phyloP scores from a whole-genome alignment of 2,888 invertebrate genomes.

The Congeria kusceri region DNA sequence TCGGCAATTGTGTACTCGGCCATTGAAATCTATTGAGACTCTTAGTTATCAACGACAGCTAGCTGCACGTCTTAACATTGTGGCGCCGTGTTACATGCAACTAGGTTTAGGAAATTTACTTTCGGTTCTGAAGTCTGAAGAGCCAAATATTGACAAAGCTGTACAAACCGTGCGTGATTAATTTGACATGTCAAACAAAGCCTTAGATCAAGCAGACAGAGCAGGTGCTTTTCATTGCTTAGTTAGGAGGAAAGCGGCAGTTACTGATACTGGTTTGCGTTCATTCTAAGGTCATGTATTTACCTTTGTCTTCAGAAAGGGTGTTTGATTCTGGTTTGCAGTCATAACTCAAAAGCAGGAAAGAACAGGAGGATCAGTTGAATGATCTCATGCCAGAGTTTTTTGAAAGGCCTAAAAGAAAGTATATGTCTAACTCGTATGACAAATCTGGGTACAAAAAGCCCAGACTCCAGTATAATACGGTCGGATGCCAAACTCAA shows the following conservation, averaged over 20 bases:
- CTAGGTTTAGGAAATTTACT: conserved; percentile 42
- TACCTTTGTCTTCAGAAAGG: conserved; percentile 34
- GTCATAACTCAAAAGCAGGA: conserved; percentile 42
- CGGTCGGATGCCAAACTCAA: too few species aligned
- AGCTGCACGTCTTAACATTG: conserved; percentile 10
- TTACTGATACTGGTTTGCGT: conserved; percentile 34
- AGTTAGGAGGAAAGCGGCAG: conserved; percentile 39
- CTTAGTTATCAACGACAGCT: neutral
- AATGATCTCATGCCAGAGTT: conserved; percentile 35
- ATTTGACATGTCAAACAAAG: conserved; percentile 47
- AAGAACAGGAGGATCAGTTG: conserved; percentile 53
- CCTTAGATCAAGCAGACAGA: conserved; percentile 48
- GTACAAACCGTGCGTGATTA: conserved; percentile 42
- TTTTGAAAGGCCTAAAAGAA: conserved; percentile 4
- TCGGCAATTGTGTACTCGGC: neutral
- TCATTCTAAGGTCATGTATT: neutral
- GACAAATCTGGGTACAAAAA: too few species aligned
- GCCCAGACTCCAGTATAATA: too few species aligned
- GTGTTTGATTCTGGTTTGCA: conserved; percentile 45
- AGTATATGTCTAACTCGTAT: too few species aligned
- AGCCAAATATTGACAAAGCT: conserved; percentile 21
- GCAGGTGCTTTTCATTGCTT: conserved; percentile 54
- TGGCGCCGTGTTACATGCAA: conserved; percentile 32
- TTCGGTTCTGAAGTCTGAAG: conserved; percentile 21
- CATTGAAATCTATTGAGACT: neutral